A percentile compares a stretch with the other conserved stretches of the same genome.
Conservation (phyloP, 2,113 vertebrate genomes). For the Pungitius pungitius region DNA sequence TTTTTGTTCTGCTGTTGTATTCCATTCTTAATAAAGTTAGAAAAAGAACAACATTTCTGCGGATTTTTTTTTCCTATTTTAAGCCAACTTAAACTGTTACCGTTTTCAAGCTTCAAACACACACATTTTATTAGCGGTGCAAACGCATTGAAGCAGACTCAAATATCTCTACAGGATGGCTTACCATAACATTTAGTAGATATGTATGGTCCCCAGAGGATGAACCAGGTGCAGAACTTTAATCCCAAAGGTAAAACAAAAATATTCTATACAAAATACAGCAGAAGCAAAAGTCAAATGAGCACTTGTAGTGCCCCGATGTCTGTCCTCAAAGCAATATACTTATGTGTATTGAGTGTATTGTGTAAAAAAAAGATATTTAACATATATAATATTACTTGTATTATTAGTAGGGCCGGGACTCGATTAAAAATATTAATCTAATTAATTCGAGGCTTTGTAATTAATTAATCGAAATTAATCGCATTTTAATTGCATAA, state of each 20-base stretch:
- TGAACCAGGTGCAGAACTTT: neutral
- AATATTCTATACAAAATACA: neutral
- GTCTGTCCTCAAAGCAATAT: neutral
- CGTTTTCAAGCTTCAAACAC: neutral
- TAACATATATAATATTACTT: no score
- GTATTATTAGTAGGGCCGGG: no score
- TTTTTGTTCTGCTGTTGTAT: conserved; percentile 82
- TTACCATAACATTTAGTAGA: neutral
- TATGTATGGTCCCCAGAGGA: neutral
- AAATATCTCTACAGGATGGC: neutral
- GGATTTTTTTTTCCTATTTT: conserved; percentile 2
- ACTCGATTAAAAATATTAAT: no score
- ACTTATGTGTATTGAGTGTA: no score
- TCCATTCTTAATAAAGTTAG: conserved; percentile 84
- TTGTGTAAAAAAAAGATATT: no score
- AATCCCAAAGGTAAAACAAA: neutral
- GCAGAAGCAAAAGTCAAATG: neutral
- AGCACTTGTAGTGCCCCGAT: neutral
- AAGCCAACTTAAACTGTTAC: neutral
- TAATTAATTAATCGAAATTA: no score
- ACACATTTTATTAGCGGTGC: neutral
- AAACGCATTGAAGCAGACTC: neutral
- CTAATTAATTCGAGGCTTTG: no score
- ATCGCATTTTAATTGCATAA: no score
- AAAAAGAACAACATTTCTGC: conserved; percentile 58